Base-by-base conservation (phyloP, 2,797 vertebrate species). In the Acestrorhynchus altus region DNA sequence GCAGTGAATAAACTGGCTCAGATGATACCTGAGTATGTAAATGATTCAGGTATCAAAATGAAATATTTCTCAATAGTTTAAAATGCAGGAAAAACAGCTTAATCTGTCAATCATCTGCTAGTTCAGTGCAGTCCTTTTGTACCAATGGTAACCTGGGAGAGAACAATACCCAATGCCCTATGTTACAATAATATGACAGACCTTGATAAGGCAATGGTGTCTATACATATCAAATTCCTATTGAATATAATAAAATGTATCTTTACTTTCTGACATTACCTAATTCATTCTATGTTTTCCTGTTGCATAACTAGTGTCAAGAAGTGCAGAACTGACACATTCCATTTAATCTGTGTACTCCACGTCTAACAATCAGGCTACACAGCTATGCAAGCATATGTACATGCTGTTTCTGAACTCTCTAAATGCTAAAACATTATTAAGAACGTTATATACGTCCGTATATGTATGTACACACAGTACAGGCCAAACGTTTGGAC, bases 61-160 rank as follows among this genome's bases (percentile, higher is more conserved):
- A 35, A 59, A 64, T 72, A 66, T 66, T 54, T 44, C 35, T 63
- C 12, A 56, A 47, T 72, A 57, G 46, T 78, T 67, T 24, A 70
- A 77, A 40, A 69, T 8, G 15, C 42, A 77, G 24, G 6, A 60
- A 76, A 56, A 26, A 28, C 16, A 20, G 13, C 10, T 15, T n/a
- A 35, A 18, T n/a, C 12, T 39, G 31, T 31, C 8, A 61, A 18
- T 69, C n/a, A 28, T 52, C 28, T 20, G 9, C 1, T 47, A 52
- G 28, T 18, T 54, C 31, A 28, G 24, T 16, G 35, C 7, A 61
- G 9, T 8, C 1, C 0, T 59, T 59, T 7, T 8, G 56, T 1
- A 26, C 26, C 22, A 54, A 11, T 24, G 20, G 20, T 54, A 24
- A 59, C 26, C 16, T 28, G 24, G 49, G 8, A 18, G n/a, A 20